These are phyloP conservation scores for Lycaena phlaeas DNA, from an alignment of 2,888 invertebrate genomes.

Conservation along the genomic window DNA sequence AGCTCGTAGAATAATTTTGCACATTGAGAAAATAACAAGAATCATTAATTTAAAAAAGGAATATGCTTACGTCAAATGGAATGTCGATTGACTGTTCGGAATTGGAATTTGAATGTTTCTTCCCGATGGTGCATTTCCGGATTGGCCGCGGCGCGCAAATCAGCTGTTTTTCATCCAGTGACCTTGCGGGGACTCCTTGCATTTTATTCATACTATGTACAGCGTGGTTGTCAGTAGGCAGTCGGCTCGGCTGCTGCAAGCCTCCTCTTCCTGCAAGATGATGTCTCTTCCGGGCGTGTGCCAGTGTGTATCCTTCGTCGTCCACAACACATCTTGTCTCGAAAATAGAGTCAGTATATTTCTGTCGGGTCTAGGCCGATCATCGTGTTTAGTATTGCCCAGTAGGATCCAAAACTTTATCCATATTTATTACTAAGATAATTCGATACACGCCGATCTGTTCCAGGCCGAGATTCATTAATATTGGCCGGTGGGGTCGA, in stretches of 20 bases:
- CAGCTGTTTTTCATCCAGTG: constrained; percentile 64
- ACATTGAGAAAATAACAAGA: not conserved
- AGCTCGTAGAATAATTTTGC: not conserved
- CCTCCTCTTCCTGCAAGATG: constrained; percentile 65
- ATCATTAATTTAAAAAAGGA: constrained; percentile 14
- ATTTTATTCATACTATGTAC: constrained; percentile 55
- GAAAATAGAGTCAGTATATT: constrained; percentile 42
- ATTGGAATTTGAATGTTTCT: constrained; percentile 17
- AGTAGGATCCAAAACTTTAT: constrained; percentile 51
- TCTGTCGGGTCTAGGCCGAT: constrained; percentile 61
- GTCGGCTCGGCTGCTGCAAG: constrained; percentile 28
- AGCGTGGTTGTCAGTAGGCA: constrained; percentile 37
- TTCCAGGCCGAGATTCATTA: constrained; percentile 33
- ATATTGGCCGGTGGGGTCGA: constrained; percentile 60
- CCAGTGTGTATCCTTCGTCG: constrained; percentile 55
- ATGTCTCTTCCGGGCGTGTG: constrained; percentile 58
- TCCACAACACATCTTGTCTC: constrained; percentile 64
- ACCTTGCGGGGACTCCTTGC: constrained; percentile 52
- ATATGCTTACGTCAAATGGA: constrained; percentile 37
- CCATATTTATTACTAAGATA: constrained; percentile 33
- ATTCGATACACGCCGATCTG: constrained; percentile 34
- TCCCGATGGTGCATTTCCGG: constrained; percentile 40
- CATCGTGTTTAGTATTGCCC: constrained; percentile 54
- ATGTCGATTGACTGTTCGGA: constrained; percentile 23
- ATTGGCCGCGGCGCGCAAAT: constrained; percentile 46